Evolutionary conservation across 2,797 vertebrate species (phyloP).

Genomic region (Emydoidea blandingii): DNA sequence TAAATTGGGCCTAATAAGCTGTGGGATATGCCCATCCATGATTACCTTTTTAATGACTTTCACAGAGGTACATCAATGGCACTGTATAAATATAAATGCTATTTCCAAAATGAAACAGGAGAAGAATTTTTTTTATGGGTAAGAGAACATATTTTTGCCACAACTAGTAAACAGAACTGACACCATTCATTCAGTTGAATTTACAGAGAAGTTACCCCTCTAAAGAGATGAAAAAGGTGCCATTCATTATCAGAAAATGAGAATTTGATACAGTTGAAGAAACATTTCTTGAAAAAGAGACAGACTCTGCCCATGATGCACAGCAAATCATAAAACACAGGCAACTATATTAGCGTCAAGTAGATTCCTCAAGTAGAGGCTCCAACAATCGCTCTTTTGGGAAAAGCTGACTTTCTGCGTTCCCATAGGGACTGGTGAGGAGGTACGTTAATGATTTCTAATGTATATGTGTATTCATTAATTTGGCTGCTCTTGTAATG

Average conservation of each 20-base stretch:
- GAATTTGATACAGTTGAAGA: not conserved
- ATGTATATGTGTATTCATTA: not conserved
- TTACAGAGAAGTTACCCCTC: not conserved
- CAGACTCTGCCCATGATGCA: not conserved
- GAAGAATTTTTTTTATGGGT: not conserved
- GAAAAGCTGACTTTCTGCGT: not conserved
- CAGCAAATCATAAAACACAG: not conserved
- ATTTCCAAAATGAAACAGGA: not conserved
- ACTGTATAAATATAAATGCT: not conserved
- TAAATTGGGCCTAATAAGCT: not conserved
- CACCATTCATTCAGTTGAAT: not conserved
- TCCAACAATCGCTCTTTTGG: not conserved
- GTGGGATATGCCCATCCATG: not conserved
- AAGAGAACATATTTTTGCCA: not conserved
- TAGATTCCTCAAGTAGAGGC: not conserved
- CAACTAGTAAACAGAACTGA: not conserved
- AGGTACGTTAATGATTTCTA: not conserved
- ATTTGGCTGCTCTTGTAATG: not conserved
- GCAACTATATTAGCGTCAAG: not conserved
- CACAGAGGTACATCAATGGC: not conserved
- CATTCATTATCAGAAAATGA: not conserved
- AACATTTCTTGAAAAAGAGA: not conserved
- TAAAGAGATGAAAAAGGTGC: not conserved
- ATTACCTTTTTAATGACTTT: not conserved
- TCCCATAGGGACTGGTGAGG: not conserved